phyloP scores from a whole-genome alignment of 2,888 invertebrate genomes.

The Aleiodes alternator region DNA sequence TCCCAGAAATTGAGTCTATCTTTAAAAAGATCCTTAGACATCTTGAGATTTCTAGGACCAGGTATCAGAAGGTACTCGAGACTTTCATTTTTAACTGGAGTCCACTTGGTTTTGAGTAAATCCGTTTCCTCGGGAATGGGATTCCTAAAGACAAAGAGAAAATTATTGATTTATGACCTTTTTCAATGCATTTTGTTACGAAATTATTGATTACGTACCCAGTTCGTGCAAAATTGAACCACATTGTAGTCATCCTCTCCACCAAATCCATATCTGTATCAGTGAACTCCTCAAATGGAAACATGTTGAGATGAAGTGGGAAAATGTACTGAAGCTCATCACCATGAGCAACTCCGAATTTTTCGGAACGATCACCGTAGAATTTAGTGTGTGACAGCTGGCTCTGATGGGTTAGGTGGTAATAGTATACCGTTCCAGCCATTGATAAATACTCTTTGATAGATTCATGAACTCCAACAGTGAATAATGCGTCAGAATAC shows the following conservation, averaged over 20 bases:
- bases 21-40: conserved; percentile 78
- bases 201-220: conserved; percentile 76
- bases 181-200: background rate
- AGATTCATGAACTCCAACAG: conserved; percentile 80
- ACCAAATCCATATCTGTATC: conserved; percentile 76
- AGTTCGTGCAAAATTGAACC: conserved; percentile 86
- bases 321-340: conserved; percentile 90
- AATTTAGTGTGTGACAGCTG: conserved; percentile 81
- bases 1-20: conserved; percentile 81
- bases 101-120: conserved; percentile 78
- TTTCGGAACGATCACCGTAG: conserved; percentile 81
- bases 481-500: conserved; percentile 85
- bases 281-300: conserved; percentile 78
- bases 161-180: background rate
- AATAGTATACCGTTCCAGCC: conserved; percentile 80
- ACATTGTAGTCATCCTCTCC: conserved; percentile 80
- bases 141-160: conserved; percentile 77
- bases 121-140: conserved; percentile 78
- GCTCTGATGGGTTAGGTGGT: conserved; percentile 78
- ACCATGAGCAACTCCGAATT: conserved; percentile 88
- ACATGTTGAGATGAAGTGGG: conserved; percentile 80
- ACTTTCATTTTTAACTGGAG: conserved; percentile 75
- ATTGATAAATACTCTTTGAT: conserved; percentile 77
- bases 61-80: conserved; percentile 78
- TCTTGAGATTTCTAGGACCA: conserved; percentile 75